phyloP scores from a whole-genome alignment of 1,140 invertebrate genomes.

The Holcopasites calliopsidis region DNA sequence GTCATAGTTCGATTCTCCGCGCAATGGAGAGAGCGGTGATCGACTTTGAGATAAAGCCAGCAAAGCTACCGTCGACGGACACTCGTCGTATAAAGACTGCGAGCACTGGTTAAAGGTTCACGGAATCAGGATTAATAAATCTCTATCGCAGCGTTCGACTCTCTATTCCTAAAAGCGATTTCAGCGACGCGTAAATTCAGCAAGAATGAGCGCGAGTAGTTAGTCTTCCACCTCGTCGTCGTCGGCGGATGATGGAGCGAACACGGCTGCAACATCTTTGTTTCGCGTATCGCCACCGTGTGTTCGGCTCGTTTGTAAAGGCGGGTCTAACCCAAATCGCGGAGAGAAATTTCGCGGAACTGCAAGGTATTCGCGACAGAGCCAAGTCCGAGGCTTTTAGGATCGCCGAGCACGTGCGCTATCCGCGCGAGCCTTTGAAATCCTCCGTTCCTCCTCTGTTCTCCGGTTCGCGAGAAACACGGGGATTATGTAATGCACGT shows the following conservation, averaged over 20 bases:
- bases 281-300: background rate
- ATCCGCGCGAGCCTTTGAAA: slow-evolving; percentile 21
- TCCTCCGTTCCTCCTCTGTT: background rate
- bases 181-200: background rate
- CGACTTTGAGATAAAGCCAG: slow-evolving; percentile 8
- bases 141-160: no score
- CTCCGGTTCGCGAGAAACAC: background rate
- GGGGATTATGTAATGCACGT: slow-evolving; percentile 11
- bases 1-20: background rate
- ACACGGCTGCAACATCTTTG: no score
- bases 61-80: background rate
- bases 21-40: background rate
- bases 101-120: slow-evolving; percentile 7
- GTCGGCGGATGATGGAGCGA: no score
- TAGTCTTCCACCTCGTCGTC: no score
- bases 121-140: slow-evolving; percentile 4
- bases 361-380: background rate
- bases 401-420: slow-evolving; percentile 29
- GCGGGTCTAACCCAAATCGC: slow-evolving; percentile 7
- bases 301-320: no score
- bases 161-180: background rate
- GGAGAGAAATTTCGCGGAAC: slow-evolving; percentile 18
- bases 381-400: slow-evolving; percentile 9
- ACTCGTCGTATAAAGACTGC: background rate
- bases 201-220: no score